Evolutionary conservation across 92 coral and sea anemone genomes (phyloP).

Genomic region (Porites divaricata): DNA sequence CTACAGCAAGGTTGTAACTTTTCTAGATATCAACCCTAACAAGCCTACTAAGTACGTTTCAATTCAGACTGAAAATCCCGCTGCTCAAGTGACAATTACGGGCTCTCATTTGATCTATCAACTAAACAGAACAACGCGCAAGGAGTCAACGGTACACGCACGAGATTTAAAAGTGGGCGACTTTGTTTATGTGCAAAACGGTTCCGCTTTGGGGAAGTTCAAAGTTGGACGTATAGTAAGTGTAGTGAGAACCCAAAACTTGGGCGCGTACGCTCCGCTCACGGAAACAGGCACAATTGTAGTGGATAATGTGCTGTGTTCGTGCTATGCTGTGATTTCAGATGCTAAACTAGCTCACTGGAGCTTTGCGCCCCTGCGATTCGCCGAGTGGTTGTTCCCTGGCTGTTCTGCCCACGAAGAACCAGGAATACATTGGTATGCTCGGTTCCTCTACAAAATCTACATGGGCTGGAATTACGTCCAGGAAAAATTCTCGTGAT

Average conservation of each 20-base stretch:
- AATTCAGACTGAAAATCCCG: constrained; percentile 74
- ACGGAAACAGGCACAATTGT: constrained; percentile 92
- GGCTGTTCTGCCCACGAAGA: constrained; percentile 47
- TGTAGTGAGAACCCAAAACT: constrained; percentile 32
- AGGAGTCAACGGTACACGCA: constrained; percentile 69
- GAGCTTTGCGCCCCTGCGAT: constrained; percentile 84
- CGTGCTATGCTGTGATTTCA: constrained; percentile 86
- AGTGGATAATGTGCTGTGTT: constrained; percentile 82
- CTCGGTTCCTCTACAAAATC: constrained; percentile 38
- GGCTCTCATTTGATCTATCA: constrained; percentile 90
- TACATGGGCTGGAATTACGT: constrained; percentile 31
- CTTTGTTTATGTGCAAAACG: constrained; percentile 67
- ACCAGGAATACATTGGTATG: constrained; percentile 94
- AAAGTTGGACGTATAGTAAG: constrained; percentile 71
- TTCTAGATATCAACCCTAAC: constrained; percentile 83
- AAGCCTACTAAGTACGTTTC: constrained; percentile 46
- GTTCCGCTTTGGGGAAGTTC: constrained; percentile 48
- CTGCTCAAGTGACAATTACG: constrained; percentile 76
- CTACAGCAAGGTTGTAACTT: constrained; percentile 86
- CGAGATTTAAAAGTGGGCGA: constrained; percentile 76
- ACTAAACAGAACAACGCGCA: constrained; percentile 79
- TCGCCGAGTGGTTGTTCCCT: constrained; percentile 66
- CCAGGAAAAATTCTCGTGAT: neutral
- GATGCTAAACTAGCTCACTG: constrained; percentile 77
- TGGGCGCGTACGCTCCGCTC: constrained; percentile 91